Evolutionary conservation across 2,797 vertebrate species (phyloP).

Genomic region (Petrocephalus schoutedeni): DNA sequence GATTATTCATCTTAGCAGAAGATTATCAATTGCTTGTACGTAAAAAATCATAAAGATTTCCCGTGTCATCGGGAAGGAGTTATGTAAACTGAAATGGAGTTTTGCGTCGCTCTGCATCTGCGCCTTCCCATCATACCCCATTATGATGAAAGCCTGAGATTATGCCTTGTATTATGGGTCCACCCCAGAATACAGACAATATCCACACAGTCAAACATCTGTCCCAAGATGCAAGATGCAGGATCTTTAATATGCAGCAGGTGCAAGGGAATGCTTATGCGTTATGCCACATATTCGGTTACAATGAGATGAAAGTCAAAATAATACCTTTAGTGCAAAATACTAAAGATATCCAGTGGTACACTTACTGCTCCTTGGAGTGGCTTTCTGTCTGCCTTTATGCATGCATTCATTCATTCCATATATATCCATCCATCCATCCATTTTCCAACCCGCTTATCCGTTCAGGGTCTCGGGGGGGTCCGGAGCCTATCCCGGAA

Average conservation of each 20-base stretch:
- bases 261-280: neutral
- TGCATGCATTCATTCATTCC: neutral
- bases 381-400: neutral
- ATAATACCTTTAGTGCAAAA: neutral
- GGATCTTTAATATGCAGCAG: neutral
- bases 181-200: neutral
- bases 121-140: neutral
- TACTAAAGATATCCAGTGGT: neutral
- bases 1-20: neutral
- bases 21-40: neutral
- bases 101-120: neutral
- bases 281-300: neutral
- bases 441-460: too few species aligned
- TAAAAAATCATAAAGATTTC: neutral
- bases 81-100: neutral
- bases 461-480: too few species aligned
- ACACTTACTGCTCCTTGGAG: neutral
- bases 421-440: too few species aligned
- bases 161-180: neutral
- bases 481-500: too few species aligned
- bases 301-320: neutral
- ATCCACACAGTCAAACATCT: neutral
- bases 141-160: neutral
- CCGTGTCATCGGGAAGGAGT: neutral
- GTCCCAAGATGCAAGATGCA: neutral